Conservation (phyloP, 2,797 vertebrate species). For the Sphenopsis melanotis region DNA sequence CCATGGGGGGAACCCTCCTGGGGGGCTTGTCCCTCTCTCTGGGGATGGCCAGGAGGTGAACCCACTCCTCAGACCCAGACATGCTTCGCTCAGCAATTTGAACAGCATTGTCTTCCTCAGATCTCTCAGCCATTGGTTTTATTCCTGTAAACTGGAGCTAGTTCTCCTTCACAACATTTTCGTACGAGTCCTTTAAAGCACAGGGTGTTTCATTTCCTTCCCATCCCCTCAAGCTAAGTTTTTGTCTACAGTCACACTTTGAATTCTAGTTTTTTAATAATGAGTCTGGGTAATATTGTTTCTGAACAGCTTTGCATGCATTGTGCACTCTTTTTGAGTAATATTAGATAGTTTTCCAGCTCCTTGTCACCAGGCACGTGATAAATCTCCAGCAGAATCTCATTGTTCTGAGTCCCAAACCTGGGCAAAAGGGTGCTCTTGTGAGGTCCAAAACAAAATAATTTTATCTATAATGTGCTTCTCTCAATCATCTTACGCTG, state of each 20-base stretch:
- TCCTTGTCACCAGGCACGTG: constrained; percentile 27
- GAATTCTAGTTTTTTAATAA: constrained; percentile 65
- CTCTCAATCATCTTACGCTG: not conserved
- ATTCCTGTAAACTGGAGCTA: not conserved
- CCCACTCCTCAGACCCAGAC: not conserved
- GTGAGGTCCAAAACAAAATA: constrained; percentile 13
- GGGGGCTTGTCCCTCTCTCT: not conserved
- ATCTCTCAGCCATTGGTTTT: not conserved
- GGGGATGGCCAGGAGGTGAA: not conserved
- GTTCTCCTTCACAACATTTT: not conserved
- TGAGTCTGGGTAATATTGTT: constrained; percentile 42
- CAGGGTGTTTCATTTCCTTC: constrained; percentile 69
- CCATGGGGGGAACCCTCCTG: fast-evolving
- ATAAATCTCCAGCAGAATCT: constrained; percentile 45
- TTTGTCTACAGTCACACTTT: constrained; percentile 53
- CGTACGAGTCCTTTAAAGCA: not conserved
- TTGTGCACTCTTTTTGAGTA: constrained; percentile 9
- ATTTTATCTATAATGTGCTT: constrained; percentile 10
- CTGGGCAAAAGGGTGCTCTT: constrained; percentile 4
- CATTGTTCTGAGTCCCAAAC: constrained; percentile 11
- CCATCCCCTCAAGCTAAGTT: constrained; percentile 30
- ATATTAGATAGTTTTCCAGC: constrained; percentile 43
- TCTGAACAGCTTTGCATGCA: constrained; percentile 36
- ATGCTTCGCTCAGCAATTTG: fast-evolving
- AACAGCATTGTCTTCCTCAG: not conserved